Evolutionary conservation across 2,113 vertebrate species (phyloP).

Genomic region (Tachuris rubrigastra): DNA sequence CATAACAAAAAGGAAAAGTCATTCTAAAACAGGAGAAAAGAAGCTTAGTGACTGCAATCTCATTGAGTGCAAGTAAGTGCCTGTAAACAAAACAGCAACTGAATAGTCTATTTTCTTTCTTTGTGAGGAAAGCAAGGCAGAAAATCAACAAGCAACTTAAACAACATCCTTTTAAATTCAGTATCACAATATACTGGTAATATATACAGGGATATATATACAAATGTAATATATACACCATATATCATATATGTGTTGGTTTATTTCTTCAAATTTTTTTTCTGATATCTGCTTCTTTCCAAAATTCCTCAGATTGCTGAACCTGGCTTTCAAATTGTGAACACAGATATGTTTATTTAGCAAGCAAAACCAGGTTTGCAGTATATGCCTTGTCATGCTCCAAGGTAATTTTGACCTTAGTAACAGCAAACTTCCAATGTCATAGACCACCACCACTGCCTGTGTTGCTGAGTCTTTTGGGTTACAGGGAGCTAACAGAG

Average conservation of each 20-base stretch:
- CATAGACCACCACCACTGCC: no score
- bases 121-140: background rate
- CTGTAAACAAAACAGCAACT: conserved; percentile 2
- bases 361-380: background rate
- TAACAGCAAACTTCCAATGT: background rate
- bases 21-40: background rate
- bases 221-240: background rate
- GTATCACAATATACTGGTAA: background rate
- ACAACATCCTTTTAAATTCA: background rate
- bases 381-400: background rate
- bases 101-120: conserved; percentile 19
- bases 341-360: background rate
- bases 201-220: background rate
- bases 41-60: background rate
- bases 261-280: background rate
- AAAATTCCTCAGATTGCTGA: background rate
- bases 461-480: background rate
- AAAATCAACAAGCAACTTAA: conserved; percentile 1
- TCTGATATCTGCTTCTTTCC: background rate
- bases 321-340: background rate
- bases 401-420: background rate
- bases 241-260: background rate
- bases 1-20: background rate
- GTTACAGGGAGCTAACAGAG: background rate
- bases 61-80: background rate